Percentiles rank a stretch among this genome's conserved stretches.
Evolutionary conservation across 1,140 invertebrate genomes (phyloP).

Genomic region (Drosophila auraria): DNA sequence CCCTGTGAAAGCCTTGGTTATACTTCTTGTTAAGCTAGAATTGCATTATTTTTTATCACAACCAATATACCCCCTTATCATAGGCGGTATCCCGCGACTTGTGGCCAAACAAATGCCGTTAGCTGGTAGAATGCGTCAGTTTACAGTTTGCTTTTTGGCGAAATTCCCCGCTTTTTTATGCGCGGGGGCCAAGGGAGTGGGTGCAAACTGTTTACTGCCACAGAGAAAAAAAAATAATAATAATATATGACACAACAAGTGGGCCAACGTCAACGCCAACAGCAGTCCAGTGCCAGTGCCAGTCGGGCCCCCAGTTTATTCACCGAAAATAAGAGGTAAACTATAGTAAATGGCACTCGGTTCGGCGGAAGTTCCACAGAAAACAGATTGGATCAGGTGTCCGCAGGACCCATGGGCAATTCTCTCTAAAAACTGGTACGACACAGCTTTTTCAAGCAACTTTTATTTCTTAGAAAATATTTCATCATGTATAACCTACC

Average conservation of each 20-base stretch:
- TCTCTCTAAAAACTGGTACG: no score
- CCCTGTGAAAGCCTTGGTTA: not conserved
- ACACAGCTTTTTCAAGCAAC: no score
- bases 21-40: not conserved
- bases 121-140: slow-evolving; percentile 42
- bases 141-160: slow-evolving; percentile 41
- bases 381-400: not conserved
- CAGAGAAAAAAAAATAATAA: slow-evolving; percentile 3
- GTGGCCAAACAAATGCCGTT: slow-evolving; percentile 45
- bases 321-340: slow-evolving; percentile 1
- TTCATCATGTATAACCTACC: no score
- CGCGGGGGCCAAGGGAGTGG: not conserved
- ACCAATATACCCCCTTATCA: not conserved
- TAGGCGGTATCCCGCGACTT: slow-evolving; percentile 15
- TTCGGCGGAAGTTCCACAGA: not conserved
- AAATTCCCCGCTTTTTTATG: slow-evolving; percentile 29
- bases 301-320: slow-evolving; percentile 13
- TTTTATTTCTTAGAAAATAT: no score
- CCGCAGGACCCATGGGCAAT: no score
- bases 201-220: slow-evolving; percentile 34
- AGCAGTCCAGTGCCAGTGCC: not conserved
- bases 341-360: not conserved
- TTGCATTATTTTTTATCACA: not conserved
- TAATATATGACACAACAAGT: slow-evolving; percentile 26
- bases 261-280: slow-evolving; percentile 15